Conservation (phyloP, 2,113 vertebrate species). For the Dryoscopus gambensis region DNA sequence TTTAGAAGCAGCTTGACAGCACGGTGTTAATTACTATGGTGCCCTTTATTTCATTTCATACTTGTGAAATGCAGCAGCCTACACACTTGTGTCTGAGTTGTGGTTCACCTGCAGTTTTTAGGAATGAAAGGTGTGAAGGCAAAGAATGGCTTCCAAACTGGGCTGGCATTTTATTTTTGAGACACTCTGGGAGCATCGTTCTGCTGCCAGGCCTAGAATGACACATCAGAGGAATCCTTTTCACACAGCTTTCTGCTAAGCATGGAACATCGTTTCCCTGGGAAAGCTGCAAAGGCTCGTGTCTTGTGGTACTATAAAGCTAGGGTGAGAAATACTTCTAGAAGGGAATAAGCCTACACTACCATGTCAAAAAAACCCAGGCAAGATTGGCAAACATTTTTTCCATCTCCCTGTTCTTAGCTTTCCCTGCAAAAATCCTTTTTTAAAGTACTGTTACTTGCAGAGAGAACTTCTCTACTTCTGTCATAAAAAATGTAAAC, state of each 20-base stretch:
- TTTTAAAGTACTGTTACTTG: not conserved
- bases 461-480: not conserved
- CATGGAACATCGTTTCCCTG: not conserved
- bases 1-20: not conserved
- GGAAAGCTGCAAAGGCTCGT: not conserved
- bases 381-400: not conserved
- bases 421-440: not conserved
- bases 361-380: not conserved
- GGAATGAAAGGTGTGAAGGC: not conserved
- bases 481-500: not conserved
- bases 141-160: constrained; percentile 1
- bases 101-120: not conserved
- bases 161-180: constrained; percentile 13
- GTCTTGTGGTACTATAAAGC: not conserved
- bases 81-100: not conserved
- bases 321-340: not conserved
- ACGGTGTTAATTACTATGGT: not conserved
- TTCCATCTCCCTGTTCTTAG: not conserved
- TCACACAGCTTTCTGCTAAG: not conserved
- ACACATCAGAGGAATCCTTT: constrained; percentile 10
- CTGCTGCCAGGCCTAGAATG: not conserved
- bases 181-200: not conserved
- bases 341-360: not conserved
- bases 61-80: not conserved
- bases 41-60: not conserved